Base-by-base conservation (phyloP, 2,888 invertebrate genomes). In the Tuberolachnus salignus region DNA sequence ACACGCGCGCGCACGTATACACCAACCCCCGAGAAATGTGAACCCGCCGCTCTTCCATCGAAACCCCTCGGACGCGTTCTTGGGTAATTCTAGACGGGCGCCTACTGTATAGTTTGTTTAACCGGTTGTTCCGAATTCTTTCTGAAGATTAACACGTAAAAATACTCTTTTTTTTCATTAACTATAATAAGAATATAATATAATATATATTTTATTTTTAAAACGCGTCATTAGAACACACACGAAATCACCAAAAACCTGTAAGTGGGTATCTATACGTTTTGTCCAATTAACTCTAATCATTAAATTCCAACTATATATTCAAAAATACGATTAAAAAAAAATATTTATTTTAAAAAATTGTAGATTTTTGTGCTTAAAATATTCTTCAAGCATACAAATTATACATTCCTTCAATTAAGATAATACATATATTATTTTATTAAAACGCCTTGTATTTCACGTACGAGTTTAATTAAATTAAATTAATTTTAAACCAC, bases 81-180 rank as follows among this genome's bases (percentile, higher is more conserved):
- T 23, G 14, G 55, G 75, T 59, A 67, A 75, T 59, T 78, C 75
- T 59, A 78, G 75, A 78, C 75, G 67, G 67, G 59, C 75, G 75
- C 66, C 75, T 66, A 75, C 66, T 78, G 59, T 21, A 78, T 21
- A 78, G 75, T 78, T 78, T 42, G 21, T 78, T 67, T 67, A 78
- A 78, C 75, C 75, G 75, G 75, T 78, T 67, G 75, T 78, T 69
- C 9, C 55, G 21, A 75, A 75, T 55, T 26, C 55, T 57, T 66
- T 74, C 55, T 21, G 11, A 19, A 69, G 16, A 67, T 34, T 26
- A 78, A 71, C 49, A 57, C 14, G 21, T 51, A 57, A 44, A 55
- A 55, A 66, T 46, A 66, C 34, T 61, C 11, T 46, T 71, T 73
- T 63, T 72, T 49, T n/a, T 51, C 21, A 10, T 57, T 70, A 23